A percentile compares a stretch with the other conserved stretches of the same genome.
These are phyloP conservation scores for Cathartes aura DNA, from an alignment of 2,113 vertebrate genomes.

Conservation along the genomic window DNA sequence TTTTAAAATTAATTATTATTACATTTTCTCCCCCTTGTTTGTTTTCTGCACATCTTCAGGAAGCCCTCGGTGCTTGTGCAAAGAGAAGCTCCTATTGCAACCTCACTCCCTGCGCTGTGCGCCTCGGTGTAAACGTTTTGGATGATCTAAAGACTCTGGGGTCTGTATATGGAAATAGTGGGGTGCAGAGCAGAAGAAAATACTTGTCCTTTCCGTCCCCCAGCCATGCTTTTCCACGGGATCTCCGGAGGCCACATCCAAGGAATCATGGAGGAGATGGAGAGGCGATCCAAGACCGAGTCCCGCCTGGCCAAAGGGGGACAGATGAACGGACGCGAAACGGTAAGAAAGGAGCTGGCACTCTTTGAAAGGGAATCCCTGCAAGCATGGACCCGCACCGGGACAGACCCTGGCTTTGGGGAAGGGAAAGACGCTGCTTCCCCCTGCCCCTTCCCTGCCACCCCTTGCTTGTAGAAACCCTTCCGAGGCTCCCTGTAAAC, in stretches of 20 bases:
- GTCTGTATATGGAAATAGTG: constrained; percentile 99
- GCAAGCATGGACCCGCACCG: background rate
- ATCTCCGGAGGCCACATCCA: constrained; percentile 99
- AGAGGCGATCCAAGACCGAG: constrained; percentile 94
- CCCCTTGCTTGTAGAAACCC: background rate
- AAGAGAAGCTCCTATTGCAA: constrained; percentile 61
- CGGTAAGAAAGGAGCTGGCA: constrained; percentile 82
- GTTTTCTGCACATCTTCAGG: constrained; percentile 72
- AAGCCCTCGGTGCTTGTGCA: constrained; percentile 44
- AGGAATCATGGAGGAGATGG: constrained; percentile 99
- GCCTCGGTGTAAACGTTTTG: constrained; percentile 73
- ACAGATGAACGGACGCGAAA: constrained; percentile 96
- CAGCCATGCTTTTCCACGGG: constrained; percentile 99
- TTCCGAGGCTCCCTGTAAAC: background rate
- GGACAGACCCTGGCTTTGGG: background rate
- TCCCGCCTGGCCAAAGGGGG: constrained; percentile 93
- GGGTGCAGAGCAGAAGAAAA: constrained; percentile 95
- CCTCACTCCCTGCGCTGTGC: background rate
- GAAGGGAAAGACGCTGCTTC: background rate
- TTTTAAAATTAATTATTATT: constrained; percentile 48
- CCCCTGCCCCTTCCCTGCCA: background rate
- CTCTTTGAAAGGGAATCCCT: background rate
- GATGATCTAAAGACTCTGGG: constrained; percentile 87
- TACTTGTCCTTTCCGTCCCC: constrained; percentile 96
- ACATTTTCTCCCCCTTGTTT: constrained; percentile 62